These are phyloP conservation scores for Tokudaia tokunoshimensis DNA, from an alignment of 2,797 vertebrate genomes.

Conservation along the genomic window DNA sequence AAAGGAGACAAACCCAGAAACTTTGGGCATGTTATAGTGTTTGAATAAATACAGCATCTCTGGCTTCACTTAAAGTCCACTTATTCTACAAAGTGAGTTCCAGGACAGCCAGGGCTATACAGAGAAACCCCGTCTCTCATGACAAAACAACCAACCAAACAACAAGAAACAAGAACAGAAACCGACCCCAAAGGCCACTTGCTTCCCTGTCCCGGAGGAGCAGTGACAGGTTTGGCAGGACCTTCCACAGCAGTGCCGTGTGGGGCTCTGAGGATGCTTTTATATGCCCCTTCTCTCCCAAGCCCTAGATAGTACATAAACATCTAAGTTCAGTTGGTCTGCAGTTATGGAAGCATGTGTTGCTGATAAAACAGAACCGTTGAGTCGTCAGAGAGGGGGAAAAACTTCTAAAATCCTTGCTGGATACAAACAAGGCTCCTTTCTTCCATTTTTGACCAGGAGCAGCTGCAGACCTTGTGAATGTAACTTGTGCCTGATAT, in stretches of 20 bases:
- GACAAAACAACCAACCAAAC: neutral
- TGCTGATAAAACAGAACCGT: conserved; percentile 37
- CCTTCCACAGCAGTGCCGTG: neutral
- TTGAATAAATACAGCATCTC: neutral
- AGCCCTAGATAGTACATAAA: neutral
- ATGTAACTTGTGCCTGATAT: conserved; percentile 61
- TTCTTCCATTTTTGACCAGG: neutral
- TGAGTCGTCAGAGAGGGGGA: conserved; percentile 13
- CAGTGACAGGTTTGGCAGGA: neutral
- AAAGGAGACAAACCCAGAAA: neutral
- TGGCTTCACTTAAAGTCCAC: neutral
- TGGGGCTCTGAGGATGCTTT: neutral
- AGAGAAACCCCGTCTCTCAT: neutral
- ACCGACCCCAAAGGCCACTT: neutral
- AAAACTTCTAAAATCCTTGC: conserved; percentile 1
- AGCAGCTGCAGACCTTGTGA: conserved; percentile 54
- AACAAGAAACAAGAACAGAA: neutral
- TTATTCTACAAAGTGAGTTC: neutral
- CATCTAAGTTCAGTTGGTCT: neutral
- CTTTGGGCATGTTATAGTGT: neutral
- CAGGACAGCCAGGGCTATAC: neutral
- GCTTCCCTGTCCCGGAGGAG: neutral
- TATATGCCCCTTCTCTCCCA: conserved; percentile 17
- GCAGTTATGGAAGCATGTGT: conserved; percentile 7
- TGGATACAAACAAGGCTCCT: neutral